These are phyloP conservation scores for Hemibagrus guttatus DNA, from an alignment of 2,797 vertebrate species.

Conservation along the genomic window DNA sequence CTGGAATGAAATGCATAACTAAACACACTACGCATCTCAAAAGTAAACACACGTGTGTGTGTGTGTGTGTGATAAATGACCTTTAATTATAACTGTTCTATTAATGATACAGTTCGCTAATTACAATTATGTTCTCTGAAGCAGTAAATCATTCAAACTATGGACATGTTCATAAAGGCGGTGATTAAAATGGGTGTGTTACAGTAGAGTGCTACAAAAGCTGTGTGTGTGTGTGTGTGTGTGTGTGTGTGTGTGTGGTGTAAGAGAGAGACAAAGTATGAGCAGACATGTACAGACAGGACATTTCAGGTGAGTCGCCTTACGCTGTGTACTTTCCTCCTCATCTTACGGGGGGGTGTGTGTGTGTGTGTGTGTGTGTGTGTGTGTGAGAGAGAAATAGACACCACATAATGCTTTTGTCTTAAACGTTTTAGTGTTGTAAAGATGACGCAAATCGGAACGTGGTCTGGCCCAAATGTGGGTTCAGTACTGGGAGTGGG, in stretches of 20 bases:
- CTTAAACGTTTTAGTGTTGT: background rate
- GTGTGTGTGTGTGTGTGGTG: background rate
- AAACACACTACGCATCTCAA: background rate
- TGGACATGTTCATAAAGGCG: background rate
- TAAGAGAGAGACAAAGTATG: background rate
- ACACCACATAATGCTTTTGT: background rate
- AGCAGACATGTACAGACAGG: constrained; percentile 30
- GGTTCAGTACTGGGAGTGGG: background rate
- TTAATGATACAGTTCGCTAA: background rate
- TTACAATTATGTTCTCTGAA: background rate
- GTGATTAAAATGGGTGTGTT: constrained; percentile 6
- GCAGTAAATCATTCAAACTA: background rate
- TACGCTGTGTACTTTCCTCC: background rate
- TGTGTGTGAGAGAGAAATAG: background rate
- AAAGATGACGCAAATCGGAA: background rate
- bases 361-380: too few species aligned
- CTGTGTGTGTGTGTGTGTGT: background rate
- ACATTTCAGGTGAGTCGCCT: background rate
- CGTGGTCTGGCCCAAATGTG: background rate
- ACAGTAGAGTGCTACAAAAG: background rate
- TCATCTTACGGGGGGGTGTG: too few species aligned
- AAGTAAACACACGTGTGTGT: too few species aligned
- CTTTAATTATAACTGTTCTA: too few species aligned
- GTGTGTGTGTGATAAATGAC: background rate
- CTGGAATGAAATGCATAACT: background rate